Evolutionary conservation across 2,797 vertebrate species (phyloP), one percentile per base, ranked within the genome.

Genomic region (Meriones psammophilus): DNA sequence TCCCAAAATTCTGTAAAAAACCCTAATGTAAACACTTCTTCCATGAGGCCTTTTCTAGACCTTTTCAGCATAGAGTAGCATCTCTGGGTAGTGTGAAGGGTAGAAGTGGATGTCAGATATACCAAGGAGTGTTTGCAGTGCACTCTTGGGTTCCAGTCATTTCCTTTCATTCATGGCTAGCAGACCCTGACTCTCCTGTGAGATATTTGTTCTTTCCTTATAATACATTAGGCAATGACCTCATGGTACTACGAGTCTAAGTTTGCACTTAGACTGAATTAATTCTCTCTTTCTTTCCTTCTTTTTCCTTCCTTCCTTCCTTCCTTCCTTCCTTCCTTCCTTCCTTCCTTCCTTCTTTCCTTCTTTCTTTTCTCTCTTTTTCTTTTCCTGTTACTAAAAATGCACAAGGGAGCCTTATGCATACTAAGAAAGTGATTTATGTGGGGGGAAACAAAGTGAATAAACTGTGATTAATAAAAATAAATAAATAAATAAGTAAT

Each of bases 91-190:
- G 36, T 26, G 42, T 42, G 22, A 92, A 64, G 3, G 18, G 26
- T 39, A 8, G 33, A 85, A 64, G 39, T 4, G 26, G 28, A 69
- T 80, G 10, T 78, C 68, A 71, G 28, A 10, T 80, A 56, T 26
- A 73, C 33, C 50, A 74, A 80, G 24, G 86, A 22, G 26, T n/a
- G 18, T 39, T 15, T 62, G 14, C 15, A 26, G n/a, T 30, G 24
- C 33, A 56, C 36, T 26, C 56, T 56, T 89, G 78, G 26, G 66
- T 93, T 76, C 73, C 54, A 93, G 60, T 42, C 17, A 46, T 69
- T 74, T 46, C 86, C 36, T 64, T 64, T 60, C 71, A 89, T 83
- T 71, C 24, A 36, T 92, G 20, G 91, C 62, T 88, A 78, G 85
- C 20, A 89, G 92, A 83, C 85, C 58, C 54, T 74, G 28, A 71